These are phyloP conservation scores for Nesometra sesokonis DNA, from an alignment of 35 echinoderm and acorn worm species.

Conservation along the genomic window DNA sequence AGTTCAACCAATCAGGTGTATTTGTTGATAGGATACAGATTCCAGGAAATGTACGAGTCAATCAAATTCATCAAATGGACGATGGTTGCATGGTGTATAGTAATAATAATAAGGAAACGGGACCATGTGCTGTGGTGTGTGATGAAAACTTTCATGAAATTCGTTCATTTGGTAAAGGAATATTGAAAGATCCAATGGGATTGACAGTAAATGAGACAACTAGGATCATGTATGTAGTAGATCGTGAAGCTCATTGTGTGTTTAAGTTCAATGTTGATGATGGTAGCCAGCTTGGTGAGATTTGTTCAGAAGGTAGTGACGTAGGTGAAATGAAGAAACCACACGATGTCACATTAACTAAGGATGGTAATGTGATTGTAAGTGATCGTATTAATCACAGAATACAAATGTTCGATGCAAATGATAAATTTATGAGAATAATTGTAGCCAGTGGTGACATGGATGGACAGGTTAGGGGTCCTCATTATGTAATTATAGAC, in stretches of 20 bases:
- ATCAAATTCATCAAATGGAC: background rate
- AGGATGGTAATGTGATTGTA: background rate
- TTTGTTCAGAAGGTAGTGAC: background rate
- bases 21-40: background rate
- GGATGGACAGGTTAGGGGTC: background rate
- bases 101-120: background rate
- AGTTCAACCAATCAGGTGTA: background rate
- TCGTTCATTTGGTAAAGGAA: background rate
- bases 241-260: background rate
- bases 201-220: background rate
- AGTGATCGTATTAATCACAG: background rate
- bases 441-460: background rate
- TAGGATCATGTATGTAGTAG: background rate
- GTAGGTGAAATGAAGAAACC: background rate
- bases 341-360: background rate
- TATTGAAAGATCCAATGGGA: background rate
- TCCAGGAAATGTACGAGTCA: background rate
- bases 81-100: background rate
- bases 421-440: background rate
- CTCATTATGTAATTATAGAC: background rate
- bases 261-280: background rate
- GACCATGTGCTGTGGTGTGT: background rate
- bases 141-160: background rate
- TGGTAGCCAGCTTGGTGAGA: background rate
- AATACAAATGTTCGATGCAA: background rate